A percentile compares a stretch with the other conserved stretches of the same genome.
phyloP scores from a whole-genome alignment of 2,888 invertebrate species.

The Heteropelma amictum region DNA sequence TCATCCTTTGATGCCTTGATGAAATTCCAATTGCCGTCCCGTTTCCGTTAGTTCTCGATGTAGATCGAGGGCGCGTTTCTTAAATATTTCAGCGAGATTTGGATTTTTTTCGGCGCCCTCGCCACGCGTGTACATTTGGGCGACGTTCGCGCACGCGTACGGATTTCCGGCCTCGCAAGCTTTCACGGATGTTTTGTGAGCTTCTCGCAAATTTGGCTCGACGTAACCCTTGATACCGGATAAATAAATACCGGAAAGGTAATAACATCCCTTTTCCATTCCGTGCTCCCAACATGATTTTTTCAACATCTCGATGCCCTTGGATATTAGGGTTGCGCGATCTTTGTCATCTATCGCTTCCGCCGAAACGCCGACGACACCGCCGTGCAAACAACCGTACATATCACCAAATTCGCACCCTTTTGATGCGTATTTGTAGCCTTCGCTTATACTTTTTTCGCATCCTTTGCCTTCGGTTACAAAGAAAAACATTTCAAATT shows the following conservation, averaged over 20 bases:
- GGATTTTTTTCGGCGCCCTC: constrained; percentile 88
- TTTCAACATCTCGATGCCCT: constrained; percentile 79
- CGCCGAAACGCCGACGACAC: constrained; percentile 75
- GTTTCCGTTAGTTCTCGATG: constrained; percentile 83
- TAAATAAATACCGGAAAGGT: constrained; percentile 88
- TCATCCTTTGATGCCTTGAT: constrained; percentile 75
- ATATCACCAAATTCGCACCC: constrained; percentile 87
- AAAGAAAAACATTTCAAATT: too few species aligned
- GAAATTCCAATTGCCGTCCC: constrained; percentile 77
- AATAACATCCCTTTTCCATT: constrained; percentile 87
- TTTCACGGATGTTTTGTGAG: constrained; percentile 87
- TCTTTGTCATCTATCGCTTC: constrained; percentile 50
- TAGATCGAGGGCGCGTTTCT: constrained; percentile 84
- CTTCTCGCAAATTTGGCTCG: constrained; percentile 85
- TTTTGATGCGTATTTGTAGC: constrained; percentile 86
- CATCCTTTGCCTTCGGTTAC: constrained; percentile 66
- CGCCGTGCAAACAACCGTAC: constrained; percentile 87
- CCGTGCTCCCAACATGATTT: constrained; percentile 79
- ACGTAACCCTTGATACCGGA: constrained; percentile 84
- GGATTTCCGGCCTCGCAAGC: constrained; percentile 92
- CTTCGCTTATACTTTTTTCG: constrained; percentile 69
- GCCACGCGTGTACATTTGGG: constrained; percentile 91
- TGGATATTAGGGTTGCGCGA: constrained; percentile 46
- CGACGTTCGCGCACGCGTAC: constrained; percentile 93
- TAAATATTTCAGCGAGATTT: constrained; percentile 86